Percentiles rank a stretch among this genome's conserved stretches.
phyloP scores from a whole-genome alignment of 2,888 invertebrate genomes.

The Acanthopleura granulata region DNA sequence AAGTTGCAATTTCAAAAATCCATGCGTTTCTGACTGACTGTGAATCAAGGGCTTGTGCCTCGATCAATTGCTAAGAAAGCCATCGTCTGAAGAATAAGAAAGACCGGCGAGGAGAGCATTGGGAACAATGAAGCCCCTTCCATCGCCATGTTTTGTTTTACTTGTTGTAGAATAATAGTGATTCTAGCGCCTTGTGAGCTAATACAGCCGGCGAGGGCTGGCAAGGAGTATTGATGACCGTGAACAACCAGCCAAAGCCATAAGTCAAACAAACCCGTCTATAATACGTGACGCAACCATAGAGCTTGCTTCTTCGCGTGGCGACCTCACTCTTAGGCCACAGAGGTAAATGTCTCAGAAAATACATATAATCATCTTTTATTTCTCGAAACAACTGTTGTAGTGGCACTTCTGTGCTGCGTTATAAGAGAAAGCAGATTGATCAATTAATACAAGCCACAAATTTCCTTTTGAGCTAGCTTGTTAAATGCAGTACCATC shows the following conservation, averaged over 20 bases:
- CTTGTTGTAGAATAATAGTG: constrained; percentile 13
- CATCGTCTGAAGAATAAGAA: background rate
- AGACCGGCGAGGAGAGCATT: background rate
- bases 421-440: too few species aligned
- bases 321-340: too few species aligned
- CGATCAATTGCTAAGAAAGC: constrained; percentile 9
- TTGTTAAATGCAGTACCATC: too few species aligned
- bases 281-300: constrained; percentile 11
- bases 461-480: too few species aligned
- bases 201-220: background rate
- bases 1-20: constrained; percentile 20
- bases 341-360: too few species aligned
- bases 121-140: background rate
- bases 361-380: too few species aligned
- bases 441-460: too few species aligned
- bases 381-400: too few species aligned
- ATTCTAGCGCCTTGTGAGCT: constrained; percentile 15
- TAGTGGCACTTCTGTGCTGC: too few species aligned
- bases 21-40: background rate
- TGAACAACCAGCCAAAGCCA: background rate
- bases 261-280: constrained; percentile 6
- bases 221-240: background rate
- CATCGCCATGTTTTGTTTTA: constrained; percentile 17
- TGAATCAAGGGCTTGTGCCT: background rate
- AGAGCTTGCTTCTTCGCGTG: background rate